Evolutionary conservation across 2,888 invertebrate species (phyloP).

Genomic region (Drosophila kambysellisi): DNA sequence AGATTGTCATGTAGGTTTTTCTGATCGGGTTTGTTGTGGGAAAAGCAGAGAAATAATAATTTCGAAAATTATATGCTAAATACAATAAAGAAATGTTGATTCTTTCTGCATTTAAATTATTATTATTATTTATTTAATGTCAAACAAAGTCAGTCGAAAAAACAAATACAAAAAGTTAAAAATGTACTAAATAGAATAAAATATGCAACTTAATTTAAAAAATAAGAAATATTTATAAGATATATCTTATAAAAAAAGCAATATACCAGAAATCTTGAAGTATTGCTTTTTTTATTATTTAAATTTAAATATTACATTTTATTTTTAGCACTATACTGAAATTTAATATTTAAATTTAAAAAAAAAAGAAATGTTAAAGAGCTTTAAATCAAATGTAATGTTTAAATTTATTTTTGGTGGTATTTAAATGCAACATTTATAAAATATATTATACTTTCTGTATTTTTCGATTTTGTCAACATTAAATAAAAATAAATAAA

Average conservation of each 20-base stretch:
- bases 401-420: background rate
- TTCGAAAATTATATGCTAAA: background rate
- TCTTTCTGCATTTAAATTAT: background rate
- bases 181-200: background rate
- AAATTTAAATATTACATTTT: background rate
- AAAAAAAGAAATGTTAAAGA: too few relatives aligned
- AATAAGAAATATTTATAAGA: too few relatives aligned
- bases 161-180: background rate
- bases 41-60: background rate
- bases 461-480: background rate
- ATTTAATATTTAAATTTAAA: background rate
- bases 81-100: background rate
- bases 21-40: background rate
- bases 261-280: too few relatives aligned
- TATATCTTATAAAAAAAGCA: too few relatives aligned
- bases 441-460: background rate
- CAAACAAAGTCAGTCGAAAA: background rate
- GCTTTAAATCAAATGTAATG: too few relatives aligned
- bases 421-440: background rate
- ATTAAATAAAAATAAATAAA: background rate
- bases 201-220: background rate
- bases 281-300: too few relatives aligned
- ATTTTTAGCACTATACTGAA: background rate
- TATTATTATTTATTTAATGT: background rate
- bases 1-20: slow-evolving; percentile 2